phyloP scores from a whole-genome alignment of 2,888 invertebrate species.

The Hypena proboscidalis region DNA sequence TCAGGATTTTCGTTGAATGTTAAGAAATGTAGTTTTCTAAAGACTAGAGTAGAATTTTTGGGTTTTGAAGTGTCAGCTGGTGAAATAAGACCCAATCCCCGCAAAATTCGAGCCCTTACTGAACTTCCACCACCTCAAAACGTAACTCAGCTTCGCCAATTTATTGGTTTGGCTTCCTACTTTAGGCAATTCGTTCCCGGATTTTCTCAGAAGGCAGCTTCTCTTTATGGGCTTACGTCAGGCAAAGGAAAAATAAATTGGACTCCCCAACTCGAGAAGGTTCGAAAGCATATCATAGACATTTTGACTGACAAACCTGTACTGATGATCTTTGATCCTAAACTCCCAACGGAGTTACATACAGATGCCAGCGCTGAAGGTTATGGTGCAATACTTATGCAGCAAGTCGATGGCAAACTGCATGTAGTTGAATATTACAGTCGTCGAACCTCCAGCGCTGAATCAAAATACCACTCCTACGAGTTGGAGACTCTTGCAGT shows the following conservation, averaged over 20 bases:
- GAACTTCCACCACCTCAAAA: constrained; percentile 18
- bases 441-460: constrained; percentile 1
- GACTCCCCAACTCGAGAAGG: constrained; percentile 21
- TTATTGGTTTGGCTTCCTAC: constrained; percentile 31
- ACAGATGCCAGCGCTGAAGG: constrained; percentile 10
- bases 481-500: constrained; percentile 16
- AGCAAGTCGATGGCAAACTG: background rate
- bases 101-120: constrained; percentile 29
- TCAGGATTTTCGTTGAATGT: constrained; percentile 31
- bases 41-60: background rate
- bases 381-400: constrained; percentile 11
- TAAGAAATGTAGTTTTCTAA: constrained; percentile 27
- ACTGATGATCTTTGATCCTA: constrained; percentile 4
- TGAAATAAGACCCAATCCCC: constrained; percentile 25
- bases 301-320: constrained; percentile 9
- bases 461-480: constrained; percentile 13
- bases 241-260: constrained; percentile 32
- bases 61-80: too few relatives aligned
- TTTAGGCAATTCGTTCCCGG: constrained; percentile 30
- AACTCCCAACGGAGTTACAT: constrained; percentile 1
- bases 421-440: constrained; percentile 13
- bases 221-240: too few relatives aligned
- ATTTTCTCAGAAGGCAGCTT: too few relatives aligned
- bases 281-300: constrained; percentile 8
- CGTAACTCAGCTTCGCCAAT: constrained; percentile 30